Percentiles rank a stretch among this genome's conserved stretches.
phyloP scores from a whole-genome alignment of 2,113 vertebrate species.

The Dasyornis broadbenti region DNA sequence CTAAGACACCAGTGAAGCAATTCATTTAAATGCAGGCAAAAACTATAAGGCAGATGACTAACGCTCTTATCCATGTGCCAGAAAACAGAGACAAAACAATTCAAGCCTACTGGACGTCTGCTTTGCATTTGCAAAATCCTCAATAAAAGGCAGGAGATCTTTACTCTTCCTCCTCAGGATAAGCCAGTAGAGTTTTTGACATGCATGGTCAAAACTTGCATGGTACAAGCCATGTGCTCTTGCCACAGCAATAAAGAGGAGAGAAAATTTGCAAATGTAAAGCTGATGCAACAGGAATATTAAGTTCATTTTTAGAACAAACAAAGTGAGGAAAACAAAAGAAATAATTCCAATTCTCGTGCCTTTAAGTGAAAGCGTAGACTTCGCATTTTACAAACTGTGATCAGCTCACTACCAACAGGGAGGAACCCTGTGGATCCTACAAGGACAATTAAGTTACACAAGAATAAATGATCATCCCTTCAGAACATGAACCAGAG shows the following conservation, averaged over 20 bases:
- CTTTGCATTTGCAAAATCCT: background rate
- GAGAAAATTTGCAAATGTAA: background rate
- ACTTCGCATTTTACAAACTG: background rate
- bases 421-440: slow-evolving; percentile 6
- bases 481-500: background rate
- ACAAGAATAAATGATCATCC: background rate
- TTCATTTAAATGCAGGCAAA: background rate
- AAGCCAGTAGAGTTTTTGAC: background rate
- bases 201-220: background rate
- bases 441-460: slow-evolving; percentile 3
- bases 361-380: background rate
- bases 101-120: background rate
- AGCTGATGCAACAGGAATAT: background rate
- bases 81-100: background rate
- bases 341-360: background rate
- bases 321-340: background rate
- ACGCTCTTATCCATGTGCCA: background rate
- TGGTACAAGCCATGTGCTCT: background rate
- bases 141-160: background rate
- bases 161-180: background rate
- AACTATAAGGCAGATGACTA: background rate
- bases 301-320: background rate
- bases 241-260: background rate
- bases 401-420: background rate
- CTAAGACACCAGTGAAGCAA: background rate